Evolutionary conservation across 2,888 invertebrate species (phyloP).

Genomic region (Ectobius pallidus): DNA sequence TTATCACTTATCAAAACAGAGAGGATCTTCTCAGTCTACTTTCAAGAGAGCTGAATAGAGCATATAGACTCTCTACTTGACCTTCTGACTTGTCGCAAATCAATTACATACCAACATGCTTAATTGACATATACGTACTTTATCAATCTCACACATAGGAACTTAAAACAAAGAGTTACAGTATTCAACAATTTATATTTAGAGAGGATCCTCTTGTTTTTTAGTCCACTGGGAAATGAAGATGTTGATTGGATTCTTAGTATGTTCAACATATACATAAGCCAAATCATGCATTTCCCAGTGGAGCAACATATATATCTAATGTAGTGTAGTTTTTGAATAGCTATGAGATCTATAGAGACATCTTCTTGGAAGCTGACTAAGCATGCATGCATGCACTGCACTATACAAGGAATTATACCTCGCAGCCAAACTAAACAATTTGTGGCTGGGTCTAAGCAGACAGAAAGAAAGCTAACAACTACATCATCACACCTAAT

Average conservation of each 20-base stretch:
- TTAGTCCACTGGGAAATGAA: slow-evolving; percentile 43
- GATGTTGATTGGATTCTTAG: slow-evolving; percentile 1
- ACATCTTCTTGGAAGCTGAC: slow-evolving; percentile 41
- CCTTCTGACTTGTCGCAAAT: neutral
- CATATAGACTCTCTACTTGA: neutral
- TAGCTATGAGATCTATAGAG: slow-evolving; percentile 44
- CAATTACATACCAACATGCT: slow-evolving; percentile 8
- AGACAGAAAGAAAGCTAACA: slow-evolving; percentile 42
- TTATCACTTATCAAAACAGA: slow-evolving; percentile 34
- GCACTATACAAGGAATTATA: slow-evolving; percentile 37
- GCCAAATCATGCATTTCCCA: slow-evolving; percentile 43
- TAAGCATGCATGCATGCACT: slow-evolving; percentile 43
- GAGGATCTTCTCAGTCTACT: slow-evolving; percentile 33
- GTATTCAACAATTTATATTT: slow-evolving; percentile 27
- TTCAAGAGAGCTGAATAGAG: neutral
- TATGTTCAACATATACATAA: slow-evolving; percentile 24
- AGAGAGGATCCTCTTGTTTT: slow-evolving; percentile 42
- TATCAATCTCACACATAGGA: slow-evolving; percentile 32
- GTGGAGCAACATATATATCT: slow-evolving; percentile 44
- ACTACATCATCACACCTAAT: slow-evolving; percentile 42
- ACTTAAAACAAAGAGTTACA: slow-evolving; percentile 32
- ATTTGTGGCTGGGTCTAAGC: slow-evolving; percentile 41
- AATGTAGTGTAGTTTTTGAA: slow-evolving; percentile 43
- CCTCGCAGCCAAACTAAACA: slow-evolving; percentile 41
- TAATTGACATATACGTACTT: slow-evolving; percentile 35